These are phyloP conservation scores for Larimichthys crocea DNA, from an alignment of 2,113 vertebrate genomes.

Conservation along the genomic window DNA sequence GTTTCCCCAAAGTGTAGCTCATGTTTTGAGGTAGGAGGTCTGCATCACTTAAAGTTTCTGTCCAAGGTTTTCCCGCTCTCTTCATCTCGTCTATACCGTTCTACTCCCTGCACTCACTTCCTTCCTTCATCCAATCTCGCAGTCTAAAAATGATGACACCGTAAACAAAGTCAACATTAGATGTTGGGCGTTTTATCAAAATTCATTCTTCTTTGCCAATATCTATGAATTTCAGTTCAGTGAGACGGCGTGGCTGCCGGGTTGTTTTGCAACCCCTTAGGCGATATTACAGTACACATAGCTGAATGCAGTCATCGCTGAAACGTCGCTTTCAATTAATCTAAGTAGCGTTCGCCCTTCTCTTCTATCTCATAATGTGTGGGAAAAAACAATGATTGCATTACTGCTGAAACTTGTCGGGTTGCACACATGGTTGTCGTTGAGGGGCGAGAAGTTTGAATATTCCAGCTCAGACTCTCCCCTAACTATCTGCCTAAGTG, in stretches of 20 bases:
- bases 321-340: constrained; percentile 7
- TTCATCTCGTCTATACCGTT: not conserved
- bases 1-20: not conserved
- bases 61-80: not conserved
- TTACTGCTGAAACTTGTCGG: constrained; percentile 16
- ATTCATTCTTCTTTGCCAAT: not conserved
- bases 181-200: not conserved
- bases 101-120: not conserved
- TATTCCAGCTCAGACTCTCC: not conserved
- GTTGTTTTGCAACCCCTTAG: constrained; percentile 2
- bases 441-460: constrained; percentile 13
- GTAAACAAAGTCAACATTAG: not conserved
- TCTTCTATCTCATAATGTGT: not conserved
- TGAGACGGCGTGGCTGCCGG: not conserved
- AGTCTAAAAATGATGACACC: constrained; percentile 19
- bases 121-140: not conserved
- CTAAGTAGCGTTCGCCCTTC: not conserved
- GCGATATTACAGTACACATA: not conserved
- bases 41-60: not conserved
- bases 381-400: constrained; percentile 6
- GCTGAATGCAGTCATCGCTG: constrained; percentile 27
- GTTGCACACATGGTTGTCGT: constrained; percentile 25
- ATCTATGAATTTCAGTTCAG: not conserved
- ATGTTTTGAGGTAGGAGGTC: not conserved
- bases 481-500: not conserved